Evolutionary conservation across 2,797 vertebrate species (phyloP).

Genomic region (Esox masquinongy): DNA sequence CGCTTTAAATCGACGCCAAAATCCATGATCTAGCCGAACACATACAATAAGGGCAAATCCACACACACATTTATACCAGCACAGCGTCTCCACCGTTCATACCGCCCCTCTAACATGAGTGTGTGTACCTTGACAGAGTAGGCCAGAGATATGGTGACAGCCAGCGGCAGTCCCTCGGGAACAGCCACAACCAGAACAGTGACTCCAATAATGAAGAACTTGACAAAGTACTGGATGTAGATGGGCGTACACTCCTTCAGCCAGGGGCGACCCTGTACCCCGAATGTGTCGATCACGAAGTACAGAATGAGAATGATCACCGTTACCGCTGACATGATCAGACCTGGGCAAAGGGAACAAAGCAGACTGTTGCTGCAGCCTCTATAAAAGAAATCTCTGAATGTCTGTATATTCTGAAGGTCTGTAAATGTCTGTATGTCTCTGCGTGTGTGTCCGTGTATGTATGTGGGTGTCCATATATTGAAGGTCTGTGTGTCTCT

Average conservation of each 20-base stretch:
- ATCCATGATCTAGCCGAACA: no score
- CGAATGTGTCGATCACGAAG: conserved; percentile 92
- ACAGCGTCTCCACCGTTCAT: no score
- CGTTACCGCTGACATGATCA: conserved; percentile 93
- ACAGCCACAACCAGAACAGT: conserved; percentile 96
- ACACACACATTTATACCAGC: no score
- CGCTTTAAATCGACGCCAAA: no score
- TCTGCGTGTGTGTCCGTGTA: neutral
- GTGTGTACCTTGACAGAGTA: conserved; percentile 93
- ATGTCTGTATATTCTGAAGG: neutral
- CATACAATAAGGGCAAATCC: no score
- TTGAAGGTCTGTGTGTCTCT: neutral
- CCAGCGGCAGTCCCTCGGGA: conserved; percentile 92
- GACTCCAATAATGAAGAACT: conserved; percentile 98
- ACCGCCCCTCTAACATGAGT: neutral
- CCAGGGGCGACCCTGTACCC: conserved; percentile 81
- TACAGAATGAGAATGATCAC: conserved; percentile 95
- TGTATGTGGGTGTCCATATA: neutral
- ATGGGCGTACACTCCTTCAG: conserved; percentile 88
- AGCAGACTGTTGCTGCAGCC: neutral
- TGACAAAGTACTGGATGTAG: conserved; percentile 97
- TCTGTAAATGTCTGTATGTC: neutral
- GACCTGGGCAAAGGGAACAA: conserved; percentile 69
- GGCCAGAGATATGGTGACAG: conserved; percentile 95
- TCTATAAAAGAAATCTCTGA: neutral